Conservation (phyloP, 2,888 invertebrate species). For the Epicampocera succincta region DNA sequence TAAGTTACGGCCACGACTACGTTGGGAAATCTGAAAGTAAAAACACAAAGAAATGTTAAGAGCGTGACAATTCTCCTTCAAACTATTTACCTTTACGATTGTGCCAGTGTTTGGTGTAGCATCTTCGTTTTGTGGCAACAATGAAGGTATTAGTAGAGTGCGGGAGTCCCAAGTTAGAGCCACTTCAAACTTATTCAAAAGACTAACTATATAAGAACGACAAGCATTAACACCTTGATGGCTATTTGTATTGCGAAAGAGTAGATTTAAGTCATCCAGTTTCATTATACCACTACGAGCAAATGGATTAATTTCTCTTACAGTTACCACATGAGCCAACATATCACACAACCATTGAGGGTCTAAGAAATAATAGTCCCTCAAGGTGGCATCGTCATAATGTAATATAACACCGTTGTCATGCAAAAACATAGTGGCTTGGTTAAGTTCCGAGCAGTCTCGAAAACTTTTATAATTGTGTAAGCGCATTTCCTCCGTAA, state of each 20-base stretch:
- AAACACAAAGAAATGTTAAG: not conserved
- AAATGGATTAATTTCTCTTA: slow-evolving; percentile 98
- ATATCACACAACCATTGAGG: slow-evolving; percentile 99
- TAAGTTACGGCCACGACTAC: slow-evolving; percentile 76
- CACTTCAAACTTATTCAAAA: slow-evolving; percentile 98
- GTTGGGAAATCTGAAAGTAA: slow-evolving; percentile 75
- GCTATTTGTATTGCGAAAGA: slow-evolving; percentile 93
- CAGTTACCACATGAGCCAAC: slow-evolving; percentile 97
- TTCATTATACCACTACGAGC: slow-evolving; percentile 96
- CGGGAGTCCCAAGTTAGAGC: slow-evolving; percentile 97
- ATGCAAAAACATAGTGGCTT: slow-evolving; percentile 98
- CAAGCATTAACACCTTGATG: slow-evolving; percentile 83
- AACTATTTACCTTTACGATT: slow-evolving; percentile 76
- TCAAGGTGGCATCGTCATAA: slow-evolving; percentile 95
- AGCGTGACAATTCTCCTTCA: not conserved
- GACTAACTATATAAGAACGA: slow-evolving; percentile 91
- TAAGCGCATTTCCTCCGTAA: slow-evolving; percentile 81
- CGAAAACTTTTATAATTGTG: slow-evolving; percentile 82
- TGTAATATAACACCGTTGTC: slow-evolving; percentile 98
- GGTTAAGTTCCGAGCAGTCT: slow-evolving; percentile 95
- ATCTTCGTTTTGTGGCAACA: slow-evolving; percentile 91
- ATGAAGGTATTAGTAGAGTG: slow-evolving; percentile 94
- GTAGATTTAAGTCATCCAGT: slow-evolving; percentile 93
- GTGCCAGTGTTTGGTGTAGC: slow-evolving; percentile 76
- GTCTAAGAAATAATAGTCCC: slow-evolving; percentile 97